Evolutionary conservation across 2,113 vertebrate genomes (phyloP).

Genomic region (Tyto alba): DNA sequence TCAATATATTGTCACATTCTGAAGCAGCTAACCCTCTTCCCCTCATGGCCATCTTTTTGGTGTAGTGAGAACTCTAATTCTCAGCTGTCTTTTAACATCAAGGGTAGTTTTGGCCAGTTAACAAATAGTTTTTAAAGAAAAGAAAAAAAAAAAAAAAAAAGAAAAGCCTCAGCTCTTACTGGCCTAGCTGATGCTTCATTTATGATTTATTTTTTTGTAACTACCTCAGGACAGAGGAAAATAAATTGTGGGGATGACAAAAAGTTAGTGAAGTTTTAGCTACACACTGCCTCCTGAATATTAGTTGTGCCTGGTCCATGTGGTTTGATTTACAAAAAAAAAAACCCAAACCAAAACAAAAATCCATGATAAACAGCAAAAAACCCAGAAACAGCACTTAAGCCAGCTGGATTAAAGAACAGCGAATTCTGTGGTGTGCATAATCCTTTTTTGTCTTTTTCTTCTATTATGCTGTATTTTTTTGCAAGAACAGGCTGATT

Average conservation of each 20-base stretch:
- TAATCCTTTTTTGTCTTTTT: conserved; percentile 77
- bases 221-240: conserved; percentile 83
- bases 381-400: conserved; percentile 64
- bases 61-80: conserved; percentile 73
- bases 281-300: conserved; percentile 75
- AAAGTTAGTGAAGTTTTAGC: conserved; percentile 74
- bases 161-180: conserved; percentile 61
- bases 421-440: conserved; percentile 81
- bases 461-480: conserved; percentile 72
- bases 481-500: conserved; percentile 79
- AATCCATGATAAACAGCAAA: conserved; percentile 7
- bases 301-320: conserved; percentile 78
- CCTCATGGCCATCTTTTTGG: conserved; percentile 70
- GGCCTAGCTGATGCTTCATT: conserved; percentile 64
- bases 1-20: conserved; percentile 49
- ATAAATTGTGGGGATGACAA: conserved; percentile 70
- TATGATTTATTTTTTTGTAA: conserved; percentile 72
- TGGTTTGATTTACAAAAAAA: conserved; percentile 68
- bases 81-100: conserved; percentile 74
- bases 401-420: conserved; percentile 72
- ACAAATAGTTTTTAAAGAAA: conserved; percentile 57
- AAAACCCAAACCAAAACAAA: conserved; percentile 41
- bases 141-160: conserved; percentile 4
- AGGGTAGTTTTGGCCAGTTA: conserved; percentile 75
- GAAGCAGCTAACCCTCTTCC: conserved; percentile 73